phyloP scores from a whole-genome alignment of 2,797 vertebrate genomes.

The Acomys russatus region DNA sequence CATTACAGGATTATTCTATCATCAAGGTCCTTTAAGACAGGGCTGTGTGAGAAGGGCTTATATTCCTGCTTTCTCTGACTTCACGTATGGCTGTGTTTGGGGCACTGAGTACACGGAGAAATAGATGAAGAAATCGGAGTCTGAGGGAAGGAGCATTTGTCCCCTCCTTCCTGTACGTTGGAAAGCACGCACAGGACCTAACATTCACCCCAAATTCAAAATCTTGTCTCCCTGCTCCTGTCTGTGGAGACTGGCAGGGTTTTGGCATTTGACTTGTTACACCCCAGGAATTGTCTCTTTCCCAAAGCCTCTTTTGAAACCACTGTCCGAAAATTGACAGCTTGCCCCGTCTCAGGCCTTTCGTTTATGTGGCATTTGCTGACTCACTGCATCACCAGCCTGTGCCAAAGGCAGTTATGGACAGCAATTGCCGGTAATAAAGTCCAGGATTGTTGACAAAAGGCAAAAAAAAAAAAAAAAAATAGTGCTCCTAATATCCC shows the following conservation, averaged over 20 bases:
- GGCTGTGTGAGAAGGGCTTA: fast-evolving
- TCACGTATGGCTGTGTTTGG: too few relatives aligned
- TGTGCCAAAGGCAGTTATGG: not conserved
- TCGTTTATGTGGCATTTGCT: not conserved
- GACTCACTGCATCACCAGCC: not conserved
- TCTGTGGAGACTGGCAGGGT: not conserved
- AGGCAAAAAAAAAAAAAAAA: not conserved
- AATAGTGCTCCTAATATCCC: not conserved
- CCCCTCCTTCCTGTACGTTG: not conserved
- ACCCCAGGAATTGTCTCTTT: not conserved
- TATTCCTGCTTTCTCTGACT: not conserved
- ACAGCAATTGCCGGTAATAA: not conserved
- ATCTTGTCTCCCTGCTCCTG: not conserved
- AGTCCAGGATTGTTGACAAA: not conserved
- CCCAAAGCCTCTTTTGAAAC: too few relatives aligned
- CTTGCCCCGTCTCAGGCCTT: not conserved
- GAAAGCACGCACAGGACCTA: not conserved
- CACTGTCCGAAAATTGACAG: not conserved
- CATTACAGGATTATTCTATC: too few relatives aligned
- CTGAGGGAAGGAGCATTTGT: not conserved
- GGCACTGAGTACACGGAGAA: too few relatives aligned
- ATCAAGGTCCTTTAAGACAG: not conserved
- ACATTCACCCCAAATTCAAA: not conserved
- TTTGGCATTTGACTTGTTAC: too few relatives aligned
- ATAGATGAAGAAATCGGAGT: not conserved